Evolutionary conservation across 2,797 vertebrate genomes (phyloP).

Genomic region (Xerus rutilus): DNA sequence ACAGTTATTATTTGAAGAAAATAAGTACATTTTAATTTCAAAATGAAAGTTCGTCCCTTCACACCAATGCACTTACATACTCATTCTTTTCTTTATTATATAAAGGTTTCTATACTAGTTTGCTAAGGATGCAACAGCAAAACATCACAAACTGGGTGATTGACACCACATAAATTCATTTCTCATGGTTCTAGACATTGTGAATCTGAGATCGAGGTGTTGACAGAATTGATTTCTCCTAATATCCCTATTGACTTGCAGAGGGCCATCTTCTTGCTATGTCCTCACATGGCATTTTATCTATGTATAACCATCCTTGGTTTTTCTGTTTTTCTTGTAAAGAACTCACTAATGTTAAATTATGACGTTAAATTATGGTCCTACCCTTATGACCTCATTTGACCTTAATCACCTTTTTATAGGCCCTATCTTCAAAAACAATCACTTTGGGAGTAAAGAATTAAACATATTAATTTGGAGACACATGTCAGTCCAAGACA

Average conservation of each 20-base stretch:
- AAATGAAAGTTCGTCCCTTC: background rate
- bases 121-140: background rate
- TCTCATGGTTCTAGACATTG: background rate
- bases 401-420: background rate
- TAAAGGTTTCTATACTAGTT: background rate
- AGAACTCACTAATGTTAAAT: background rate
- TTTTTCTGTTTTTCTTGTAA: background rate
- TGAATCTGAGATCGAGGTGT: background rate
- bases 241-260: background rate
- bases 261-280: background rate
- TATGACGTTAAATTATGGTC: background rate
- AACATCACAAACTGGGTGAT: background rate
- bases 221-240: background rate
- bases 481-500: background rate
- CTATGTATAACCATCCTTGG: rapidly evolving
- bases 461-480: background rate
- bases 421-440: background rate
- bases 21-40: background rate
- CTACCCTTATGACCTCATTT: background rate
- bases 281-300: background rate
- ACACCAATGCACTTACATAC: background rate
- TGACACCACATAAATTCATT: background rate
- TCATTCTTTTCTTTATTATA: background rate
- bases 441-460: background rate
- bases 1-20: background rate